Evolutionary conservation across 1,140 invertebrate species (phyloP), one percentile per base, ranked within the genome.

Genomic region (Chironomus striatipennis): DNA sequence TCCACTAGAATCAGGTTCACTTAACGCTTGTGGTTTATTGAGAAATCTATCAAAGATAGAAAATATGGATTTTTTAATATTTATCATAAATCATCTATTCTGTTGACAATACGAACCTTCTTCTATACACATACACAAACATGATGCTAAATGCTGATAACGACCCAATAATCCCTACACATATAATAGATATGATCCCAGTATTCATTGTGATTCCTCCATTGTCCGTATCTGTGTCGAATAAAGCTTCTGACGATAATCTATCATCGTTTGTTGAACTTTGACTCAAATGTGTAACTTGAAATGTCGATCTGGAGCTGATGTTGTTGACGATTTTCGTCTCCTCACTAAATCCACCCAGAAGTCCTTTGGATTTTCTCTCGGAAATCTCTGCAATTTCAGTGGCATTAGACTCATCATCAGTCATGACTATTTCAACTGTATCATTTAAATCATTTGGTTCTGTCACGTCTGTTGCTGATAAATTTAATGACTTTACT

Each of bases 1-100:
- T 77, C 92, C 92, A 80, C 91, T 93, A 64, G 91, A 94, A 79
- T 94, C 93, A 3, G 91, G 91, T 81, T 93, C 93, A 76, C 91
- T 94, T 47, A 92, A 85, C 67, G 90, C 91, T 84, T 93, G 92
- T 20, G 90, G 92, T 78, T 91, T 91, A 80, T 93, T 94, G 76
- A 91, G 85, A 79, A 89, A 91, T 77, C 89, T 34, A 34, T 34
- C 24, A 34, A 34, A 2, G 24, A 34, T n/a, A 34, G 24, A 34
- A 34, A 34, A 34, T 34, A 34, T n/a, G n/a, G n/a, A n/a, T 34
- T 34, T 34, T 34, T 34, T 34, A 34, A 34, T 34, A 34, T n/a
- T n/a, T n/a, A n/a, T 2, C 24, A 34, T 34, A 34, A 34, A 34
- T 34, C 24, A 34, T 34, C 24, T 34, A 34, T 34, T 2, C 5